phyloP scores from a whole-genome alignment of 1,140 invertebrate species.

The Ridgeia piscesae region DNA sequence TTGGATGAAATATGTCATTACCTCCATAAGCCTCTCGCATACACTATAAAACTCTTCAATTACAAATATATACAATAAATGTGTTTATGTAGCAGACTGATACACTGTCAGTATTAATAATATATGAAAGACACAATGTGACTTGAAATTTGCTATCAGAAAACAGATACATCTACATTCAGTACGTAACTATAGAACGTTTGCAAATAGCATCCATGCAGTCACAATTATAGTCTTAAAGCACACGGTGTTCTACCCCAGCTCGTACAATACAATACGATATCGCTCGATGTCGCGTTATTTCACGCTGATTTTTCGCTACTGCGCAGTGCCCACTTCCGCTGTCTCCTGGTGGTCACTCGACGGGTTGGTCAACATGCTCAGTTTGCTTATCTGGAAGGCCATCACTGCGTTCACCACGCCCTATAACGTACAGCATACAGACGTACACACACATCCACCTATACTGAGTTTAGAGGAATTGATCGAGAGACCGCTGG shows the following conservation, averaged over 20 bases:
- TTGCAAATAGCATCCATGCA: not conserved
- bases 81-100: no score
- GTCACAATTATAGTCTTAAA: not conserved
- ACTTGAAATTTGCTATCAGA: no score
- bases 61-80: no score
- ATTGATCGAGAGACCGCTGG: no score
- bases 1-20: no score
- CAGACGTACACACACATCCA: not conserved
- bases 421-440: not conserved
- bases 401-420: not conserved
- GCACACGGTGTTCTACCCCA: not conserved
- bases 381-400: not conserved
- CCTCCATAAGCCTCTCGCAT: no score
- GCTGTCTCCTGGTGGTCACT: not conserved
- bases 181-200: not conserved
- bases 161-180: no score
- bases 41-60: no score
- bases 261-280: not conserved
- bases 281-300: not conserved
- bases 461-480: no score
- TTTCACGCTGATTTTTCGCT: not conserved
- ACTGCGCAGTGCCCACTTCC: not conserved
- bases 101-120: no score
- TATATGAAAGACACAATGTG: no score
- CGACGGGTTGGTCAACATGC: not conserved